Evolutionary conservation across 1,140 invertebrate genomes (phyloP).

Genomic region (Cheumatopsyche charites): DNA sequence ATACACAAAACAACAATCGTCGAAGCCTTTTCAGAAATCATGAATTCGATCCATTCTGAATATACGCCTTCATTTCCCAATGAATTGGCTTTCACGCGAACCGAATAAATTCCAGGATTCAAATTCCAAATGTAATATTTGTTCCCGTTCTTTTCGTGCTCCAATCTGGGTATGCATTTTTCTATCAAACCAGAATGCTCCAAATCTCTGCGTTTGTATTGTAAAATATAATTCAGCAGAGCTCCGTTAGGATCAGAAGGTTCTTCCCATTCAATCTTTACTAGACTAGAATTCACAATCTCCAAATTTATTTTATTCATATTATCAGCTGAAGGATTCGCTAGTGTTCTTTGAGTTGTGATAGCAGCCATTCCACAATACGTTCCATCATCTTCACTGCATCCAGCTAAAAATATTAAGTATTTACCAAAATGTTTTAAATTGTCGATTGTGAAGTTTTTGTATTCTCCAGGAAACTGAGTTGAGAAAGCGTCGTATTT

Average conservation of each 20-base stretch:
- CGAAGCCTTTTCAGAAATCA: too few species aligned
- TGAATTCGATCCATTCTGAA: conserved; percentile 51
- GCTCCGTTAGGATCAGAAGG: conserved; percentile 68
- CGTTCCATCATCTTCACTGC: conserved; percentile 52
- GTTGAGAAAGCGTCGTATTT: conserved; percentile 38
- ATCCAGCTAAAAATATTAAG: conserved; percentile 61
- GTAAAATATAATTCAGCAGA: conserved; percentile 66
- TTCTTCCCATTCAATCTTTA: conserved; percentile 64
- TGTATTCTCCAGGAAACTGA: conserved; percentile 17
- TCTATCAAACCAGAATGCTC: too few species aligned
- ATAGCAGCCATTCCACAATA: conserved; percentile 41
- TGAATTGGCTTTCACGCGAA: conserved; percentile 68
- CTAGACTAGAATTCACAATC: conserved; percentile 51
- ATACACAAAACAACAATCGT: too few species aligned
- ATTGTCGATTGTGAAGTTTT: conserved; percentile 46
- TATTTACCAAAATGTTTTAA: conserved; percentile 61
- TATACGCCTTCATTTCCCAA: conserved; percentile 66
- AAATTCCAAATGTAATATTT: conserved; percentile 52
- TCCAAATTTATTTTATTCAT: conserved; percentile 50
- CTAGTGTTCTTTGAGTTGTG: conserved; percentile 30
- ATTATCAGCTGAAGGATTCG: conserved; percentile 51
- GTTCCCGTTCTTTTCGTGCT: conserved; percentile 18
- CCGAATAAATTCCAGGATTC: conserved; percentile 68
- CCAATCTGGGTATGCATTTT: too few species aligned
- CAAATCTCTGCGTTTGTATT: conserved; percentile 55